These are phyloP conservation scores for Formicarius rufipectus DNA, from an alignment of 2,113 vertebrate genomes.

Conservation along the genomic window DNA sequence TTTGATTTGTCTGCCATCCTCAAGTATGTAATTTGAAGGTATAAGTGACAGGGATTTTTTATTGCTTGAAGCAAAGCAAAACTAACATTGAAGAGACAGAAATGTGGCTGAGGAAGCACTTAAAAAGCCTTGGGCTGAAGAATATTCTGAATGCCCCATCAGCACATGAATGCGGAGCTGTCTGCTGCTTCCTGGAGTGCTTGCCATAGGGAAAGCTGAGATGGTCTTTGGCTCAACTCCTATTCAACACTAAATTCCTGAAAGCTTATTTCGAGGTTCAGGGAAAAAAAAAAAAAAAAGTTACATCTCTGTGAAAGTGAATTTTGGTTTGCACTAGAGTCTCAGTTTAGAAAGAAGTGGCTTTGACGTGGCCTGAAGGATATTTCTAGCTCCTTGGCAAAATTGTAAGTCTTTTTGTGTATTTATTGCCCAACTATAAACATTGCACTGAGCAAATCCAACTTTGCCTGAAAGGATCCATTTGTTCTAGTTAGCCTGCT, in stretches of 20 bases:
- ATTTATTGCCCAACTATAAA: constrained; percentile 29
- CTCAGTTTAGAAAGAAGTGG: not conserved
- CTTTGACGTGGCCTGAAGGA: not conserved
- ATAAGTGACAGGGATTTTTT: not conserved
- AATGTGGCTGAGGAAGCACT: not conserved
- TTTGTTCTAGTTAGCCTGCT: constrained; percentile 16
- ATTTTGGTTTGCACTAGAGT: not conserved
- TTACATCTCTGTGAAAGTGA: not conserved
- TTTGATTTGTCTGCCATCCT: not conserved
- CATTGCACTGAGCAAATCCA: not conserved
- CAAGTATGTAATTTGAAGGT: not conserved
- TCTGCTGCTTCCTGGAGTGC: not conserved
- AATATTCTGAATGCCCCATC: not conserved
- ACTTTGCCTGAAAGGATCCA: not conserved
- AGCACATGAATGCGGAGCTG: not conserved
- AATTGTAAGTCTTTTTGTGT: constrained; percentile 24
- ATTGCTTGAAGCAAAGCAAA: not conserved
- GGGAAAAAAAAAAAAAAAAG: not conserved
- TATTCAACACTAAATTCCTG: not conserved
- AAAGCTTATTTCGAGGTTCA: not conserved
- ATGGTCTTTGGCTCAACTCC: not conserved
- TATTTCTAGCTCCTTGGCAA: constrained; percentile 23
- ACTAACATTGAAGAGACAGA: not conserved
- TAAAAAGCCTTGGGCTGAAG: not conserved
- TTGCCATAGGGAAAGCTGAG: not conserved